phyloP scores from a whole-genome alignment of 2,113 vertebrate species.

The Cottus gobio region DNA sequence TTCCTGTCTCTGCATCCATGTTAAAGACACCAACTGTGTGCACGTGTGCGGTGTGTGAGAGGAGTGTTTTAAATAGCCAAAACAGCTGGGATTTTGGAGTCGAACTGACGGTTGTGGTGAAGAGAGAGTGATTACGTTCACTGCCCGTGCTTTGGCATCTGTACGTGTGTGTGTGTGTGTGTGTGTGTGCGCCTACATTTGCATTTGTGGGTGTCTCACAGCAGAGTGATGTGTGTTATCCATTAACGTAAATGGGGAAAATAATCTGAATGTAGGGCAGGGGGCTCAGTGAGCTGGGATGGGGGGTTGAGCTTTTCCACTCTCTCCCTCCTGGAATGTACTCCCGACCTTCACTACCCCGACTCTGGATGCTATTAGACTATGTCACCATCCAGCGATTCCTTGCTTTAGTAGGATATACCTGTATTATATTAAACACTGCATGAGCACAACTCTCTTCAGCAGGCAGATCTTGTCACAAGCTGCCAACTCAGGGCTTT shows the following conservation, averaged over 20 bases:
- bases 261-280: conserved; percentile 45
- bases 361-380: conserved; percentile 31
- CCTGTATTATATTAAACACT: neutral
- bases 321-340: conserved; percentile 56
- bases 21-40: conserved; percentile 62
- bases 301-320: conserved; percentile 48
- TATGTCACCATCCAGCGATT: conserved; percentile 24
- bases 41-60: conserved; percentile 23
- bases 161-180: conserved; percentile 20
- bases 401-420: neutral
- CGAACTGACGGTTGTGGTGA: conserved; percentile 50
- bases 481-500: conserved; percentile 16
- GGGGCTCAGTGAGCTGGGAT: conserved; percentile 30
- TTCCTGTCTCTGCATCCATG: conserved; percentile 56
- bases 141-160: conserved; percentile 3
- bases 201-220: conserved; percentile 41
- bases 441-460: neutral
- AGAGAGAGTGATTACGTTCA: conserved; percentile 44
- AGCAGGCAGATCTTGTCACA: neutral
- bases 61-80: conserved; percentile 60
- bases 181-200: conserved; percentile 23
- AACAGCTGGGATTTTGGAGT: conserved; percentile 59
- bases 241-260: conserved; percentile 55
- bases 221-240: conserved; percentile 60
- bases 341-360: conserved; percentile 12